Evolutionary conservation across 2,888 invertebrate genomes (phyloP), one percentile per base, ranked within the genome.

Genomic region (Hydrotaea diabolus): DNA sequence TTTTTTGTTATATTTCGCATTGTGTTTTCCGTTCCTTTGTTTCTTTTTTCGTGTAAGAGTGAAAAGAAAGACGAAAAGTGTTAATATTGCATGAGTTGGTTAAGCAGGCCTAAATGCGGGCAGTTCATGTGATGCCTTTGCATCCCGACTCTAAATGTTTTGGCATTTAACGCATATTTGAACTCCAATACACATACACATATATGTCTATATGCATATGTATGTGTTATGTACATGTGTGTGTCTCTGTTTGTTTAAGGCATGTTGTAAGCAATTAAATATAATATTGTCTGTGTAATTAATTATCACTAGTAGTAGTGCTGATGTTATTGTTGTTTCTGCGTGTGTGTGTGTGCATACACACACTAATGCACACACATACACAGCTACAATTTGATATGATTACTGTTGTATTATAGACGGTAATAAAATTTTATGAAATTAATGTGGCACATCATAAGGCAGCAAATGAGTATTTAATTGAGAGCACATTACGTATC

Each of bases 361-460:
- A 59, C 26, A 31, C n/a, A n/a, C n/a, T n/a, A n/a, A 21, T 21
- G 13, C 23, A 57, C 43, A 66, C 66, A 36, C 11, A 59, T 59
- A 7, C 49, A 59, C 59, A 39, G 31, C 31, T 31, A 31, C 66
- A 46, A 13, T 46, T 21, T 43, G 9, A 9, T 43, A 19, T 64
- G 23, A 31, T 39, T 66, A 15, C 23, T 46, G 31, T 69, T 57
- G 36, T 57, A 26, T 53, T 39, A 43, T 36, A 66, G 39, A 66
- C n/a, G 66, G 17, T 43, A 66, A 72, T 31, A 53, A 31, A 26
- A 72, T 72, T 72, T 53, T 53, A 72, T 53, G 36, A 55, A 73
- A 73, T 73, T 57, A 73, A 73, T 73, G 55, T 73, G 26, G 73
- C 73, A 73, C 57, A 73, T 73, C 73, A 73, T 55, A 73, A 55